Base-by-base conservation (phyloP, 1,140 invertebrate species). In the Drosophila lowei region DNA sequence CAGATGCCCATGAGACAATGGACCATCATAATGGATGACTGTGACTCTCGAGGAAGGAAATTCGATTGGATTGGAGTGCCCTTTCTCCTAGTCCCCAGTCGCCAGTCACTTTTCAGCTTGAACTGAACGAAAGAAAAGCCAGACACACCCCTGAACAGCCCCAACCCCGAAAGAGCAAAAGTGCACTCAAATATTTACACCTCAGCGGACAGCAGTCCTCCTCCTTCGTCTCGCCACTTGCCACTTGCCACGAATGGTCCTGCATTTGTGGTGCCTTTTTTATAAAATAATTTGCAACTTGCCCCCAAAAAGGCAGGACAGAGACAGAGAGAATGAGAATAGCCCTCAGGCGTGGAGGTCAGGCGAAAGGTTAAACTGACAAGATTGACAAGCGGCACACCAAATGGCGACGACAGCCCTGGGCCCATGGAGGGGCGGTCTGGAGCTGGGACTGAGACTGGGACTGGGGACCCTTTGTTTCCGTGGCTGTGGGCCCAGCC, bases 281-380 rank as follows among this genome's bases (percentile, higher is more conserved):
- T 25, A 62, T 38, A 38, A 65, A 65, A 18, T 38, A 66, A 41
- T 66, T 46, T 67, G 9, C 28, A 18, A 55, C 54, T 9, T 41
- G n/a, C 15, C 28, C 48, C 8, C 28, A 30, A 50, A 60, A 50
- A 13, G 46, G 46, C 23, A 43, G 38, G 25, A 47, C 1, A 30
- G 30, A 30, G 30, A 9, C 2, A n/a, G 42, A 16, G 53, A 46
- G 65, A 11, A 16, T 67, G 43, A 55, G 65, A 68, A 58, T 30
- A 30, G 8, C 30, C 2, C 80, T 44, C 62, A 34, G 73, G 46
- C 75, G 48, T 52, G 63, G 78, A 88, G 83, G 84, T 88, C 67
- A 89, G 41, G 28, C 71, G 47, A 88, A 88, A 88, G 83, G 83
- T 88, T 88, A 88, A 88, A 83, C 79, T 88, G 83, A 88, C 84